Conservation (phyloP, 2,888 invertebrate genomes). For the Epistrophe eligans region DNA sequence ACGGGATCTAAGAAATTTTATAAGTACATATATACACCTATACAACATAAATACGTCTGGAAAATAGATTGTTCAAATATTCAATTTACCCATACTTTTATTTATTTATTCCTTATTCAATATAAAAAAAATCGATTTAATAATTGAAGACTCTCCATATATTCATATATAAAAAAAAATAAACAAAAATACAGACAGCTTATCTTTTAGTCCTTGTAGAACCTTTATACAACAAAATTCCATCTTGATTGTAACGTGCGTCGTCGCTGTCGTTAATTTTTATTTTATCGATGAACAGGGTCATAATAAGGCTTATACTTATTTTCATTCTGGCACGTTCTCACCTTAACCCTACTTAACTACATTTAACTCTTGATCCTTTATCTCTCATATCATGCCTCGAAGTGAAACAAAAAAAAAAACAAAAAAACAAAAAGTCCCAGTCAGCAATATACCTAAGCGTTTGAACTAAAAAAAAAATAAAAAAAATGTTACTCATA, state of each 20-base stretch:
- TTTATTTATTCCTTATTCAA: background rate
- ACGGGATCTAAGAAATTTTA: no score
- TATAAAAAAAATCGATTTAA: background rate
- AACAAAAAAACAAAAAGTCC: constrained; percentile 14
- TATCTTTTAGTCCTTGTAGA: background rate
- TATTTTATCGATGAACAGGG: constrained; percentile 36
- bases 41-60: no score
- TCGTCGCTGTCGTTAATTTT: constrained; percentile 35
- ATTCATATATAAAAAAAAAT: background rate
- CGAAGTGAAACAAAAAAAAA: constrained; percentile 29
- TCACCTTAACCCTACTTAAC: constrained; percentile 47
- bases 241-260: constrained; percentile 18
- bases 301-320: constrained; percentile 30
- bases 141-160: background rate
- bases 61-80: background rate
- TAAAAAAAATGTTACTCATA: constrained; percentile 19
- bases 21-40: no score
- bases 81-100: background rate
- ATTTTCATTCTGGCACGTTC: constrained; percentile 12
- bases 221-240: background rate
- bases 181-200: background rate
- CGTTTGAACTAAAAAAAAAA: background rate
- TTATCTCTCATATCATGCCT: constrained; percentile 6
- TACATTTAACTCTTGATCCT: constrained; percentile 38
- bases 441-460: background rate